Conservation (phyloP, 2,113 vertebrate species). For the Prolemur simus region DNA sequence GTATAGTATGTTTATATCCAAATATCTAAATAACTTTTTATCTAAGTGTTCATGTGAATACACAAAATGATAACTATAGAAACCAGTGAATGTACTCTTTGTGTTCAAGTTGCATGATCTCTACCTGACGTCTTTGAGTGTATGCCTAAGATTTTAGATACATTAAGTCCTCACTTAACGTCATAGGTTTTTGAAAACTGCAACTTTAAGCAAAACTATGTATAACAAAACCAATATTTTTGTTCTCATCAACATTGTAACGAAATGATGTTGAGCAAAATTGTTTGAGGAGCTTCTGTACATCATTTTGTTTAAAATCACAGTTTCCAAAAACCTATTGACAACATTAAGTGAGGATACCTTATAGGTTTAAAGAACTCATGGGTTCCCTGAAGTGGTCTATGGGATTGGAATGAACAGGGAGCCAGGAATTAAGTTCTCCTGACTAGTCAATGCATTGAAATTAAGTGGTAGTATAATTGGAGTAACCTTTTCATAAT, state of each 20-base stretch:
- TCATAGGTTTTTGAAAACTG: neutral
- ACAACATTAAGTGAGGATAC: neutral
- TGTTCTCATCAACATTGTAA: neutral
- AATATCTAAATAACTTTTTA: neutral
- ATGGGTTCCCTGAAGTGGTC: neutral
- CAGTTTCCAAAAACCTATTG: neutral
- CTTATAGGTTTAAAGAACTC: neutral
- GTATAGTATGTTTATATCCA: neutral
- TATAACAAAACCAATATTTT: neutral
- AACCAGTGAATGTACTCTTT: neutral
- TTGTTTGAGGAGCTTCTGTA: neutral
- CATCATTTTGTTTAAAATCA: neutral
- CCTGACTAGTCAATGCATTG: neutral
- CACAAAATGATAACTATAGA: neutral
- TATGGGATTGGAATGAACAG: neutral
- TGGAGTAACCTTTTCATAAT: neutral
- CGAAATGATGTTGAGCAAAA: neutral
- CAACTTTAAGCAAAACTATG: neutral
- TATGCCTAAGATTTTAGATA: neutral
- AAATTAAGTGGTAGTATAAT: neutral
- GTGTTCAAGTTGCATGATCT: neutral
- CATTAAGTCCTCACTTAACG: neutral
- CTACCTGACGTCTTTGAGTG: neutral
- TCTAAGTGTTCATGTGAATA: neutral
- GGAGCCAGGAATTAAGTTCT: slow-evolving; percentile 19